These are phyloP conservation scores for Epizoanthus illoricatus DNA, from an alignment of 92 coral and sea anemone genomes.

Conservation along the genomic window DNA sequence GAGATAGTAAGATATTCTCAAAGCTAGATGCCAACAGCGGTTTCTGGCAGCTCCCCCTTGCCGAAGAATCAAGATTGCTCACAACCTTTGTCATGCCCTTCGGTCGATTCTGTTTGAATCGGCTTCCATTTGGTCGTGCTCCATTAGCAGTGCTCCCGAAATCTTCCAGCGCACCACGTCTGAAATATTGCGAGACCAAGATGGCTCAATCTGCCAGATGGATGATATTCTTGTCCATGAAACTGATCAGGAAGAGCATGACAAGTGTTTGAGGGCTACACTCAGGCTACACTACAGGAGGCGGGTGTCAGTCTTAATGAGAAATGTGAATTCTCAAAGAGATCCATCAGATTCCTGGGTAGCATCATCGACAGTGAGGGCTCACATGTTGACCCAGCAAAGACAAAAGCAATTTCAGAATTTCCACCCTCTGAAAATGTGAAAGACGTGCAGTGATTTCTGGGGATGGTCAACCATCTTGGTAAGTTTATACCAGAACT, in stretches of 20 bases:
- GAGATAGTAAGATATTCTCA: constrained; percentile 43
- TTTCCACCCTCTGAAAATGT: constrained; percentile 42
- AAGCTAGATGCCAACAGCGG: constrained; percentile 57
- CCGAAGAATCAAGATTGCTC: constrained; percentile 7
- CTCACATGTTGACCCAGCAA: constrained; percentile 48
- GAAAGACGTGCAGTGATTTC: constrained; percentile 41
- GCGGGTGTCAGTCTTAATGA: constrained; percentile 62
- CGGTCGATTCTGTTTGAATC: constrained; percentile 39
- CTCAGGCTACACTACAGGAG: constrained; percentile 36
- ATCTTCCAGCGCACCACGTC: constrained; percentile 50
- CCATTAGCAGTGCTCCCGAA: constrained; percentile 39
- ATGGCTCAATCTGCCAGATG: constrained; percentile 44
- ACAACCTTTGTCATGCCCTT: constrained; percentile 41
- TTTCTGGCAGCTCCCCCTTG: constrained; percentile 45
- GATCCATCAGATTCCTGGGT: constrained; percentile 56
- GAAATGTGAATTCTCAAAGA: constrained; percentile 53
- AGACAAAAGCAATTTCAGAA: constrained; percentile 53
- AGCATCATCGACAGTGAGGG: constrained; percentile 51
- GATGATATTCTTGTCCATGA: constrained; percentile 68
- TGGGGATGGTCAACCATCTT: no score
- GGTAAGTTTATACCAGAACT: no score
- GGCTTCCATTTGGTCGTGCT: constrained; percentile 49
- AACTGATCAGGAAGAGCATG: constrained; percentile 49
- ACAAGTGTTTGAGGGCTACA: constrained; percentile 46
- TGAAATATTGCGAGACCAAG: constrained; percentile 41